phyloP scores from a whole-genome alignment of 2,113 vertebrate species.

The Rhombomys opimus region DNA sequence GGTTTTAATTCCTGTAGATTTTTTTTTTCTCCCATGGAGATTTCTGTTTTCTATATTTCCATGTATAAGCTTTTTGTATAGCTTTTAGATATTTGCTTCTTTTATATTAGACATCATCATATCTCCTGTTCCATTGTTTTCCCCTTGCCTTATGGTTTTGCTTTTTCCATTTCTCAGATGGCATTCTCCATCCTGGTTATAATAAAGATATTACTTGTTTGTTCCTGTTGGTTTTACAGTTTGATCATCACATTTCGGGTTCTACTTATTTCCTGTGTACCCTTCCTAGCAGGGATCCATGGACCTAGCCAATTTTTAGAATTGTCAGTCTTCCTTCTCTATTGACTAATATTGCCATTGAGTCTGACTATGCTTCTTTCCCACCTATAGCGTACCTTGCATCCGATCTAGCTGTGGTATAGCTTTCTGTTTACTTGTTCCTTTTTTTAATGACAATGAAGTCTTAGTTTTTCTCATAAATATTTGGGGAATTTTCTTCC shows the following conservation, averaged over 20 bases:
- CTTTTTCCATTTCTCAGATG: not conserved
- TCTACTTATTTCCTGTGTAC: not conserved
- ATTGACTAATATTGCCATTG: not conserved
- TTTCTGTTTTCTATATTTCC: not conserved
- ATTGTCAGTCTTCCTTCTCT: not conserved
- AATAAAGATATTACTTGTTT: not conserved
- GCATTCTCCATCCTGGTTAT: not conserved
- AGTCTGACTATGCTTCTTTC: not conserved
- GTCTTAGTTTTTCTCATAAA: not conserved
- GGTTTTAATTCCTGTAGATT: not conserved
- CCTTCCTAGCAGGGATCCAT: not conserved
- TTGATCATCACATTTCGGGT: conserved; percentile 8
- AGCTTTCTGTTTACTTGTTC: not conserved
- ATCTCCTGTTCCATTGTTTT: not conserved
- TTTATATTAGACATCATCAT: not conserved
- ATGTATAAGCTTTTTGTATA: not conserved
- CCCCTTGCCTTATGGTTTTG: not conserved
- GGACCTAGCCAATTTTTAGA: not conserved
- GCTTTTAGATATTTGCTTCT: conserved; percentile 25
- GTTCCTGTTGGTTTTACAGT: not conserved
- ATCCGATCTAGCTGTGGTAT: not conserved
- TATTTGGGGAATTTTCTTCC: conserved; percentile 9
- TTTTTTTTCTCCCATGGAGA: not conserved
- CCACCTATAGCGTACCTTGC: not conserved
- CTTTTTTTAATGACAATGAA: not conserved